Conservation (phyloP, 2,888 invertebrate species). For the Amphiduros pacificus region DNA sequence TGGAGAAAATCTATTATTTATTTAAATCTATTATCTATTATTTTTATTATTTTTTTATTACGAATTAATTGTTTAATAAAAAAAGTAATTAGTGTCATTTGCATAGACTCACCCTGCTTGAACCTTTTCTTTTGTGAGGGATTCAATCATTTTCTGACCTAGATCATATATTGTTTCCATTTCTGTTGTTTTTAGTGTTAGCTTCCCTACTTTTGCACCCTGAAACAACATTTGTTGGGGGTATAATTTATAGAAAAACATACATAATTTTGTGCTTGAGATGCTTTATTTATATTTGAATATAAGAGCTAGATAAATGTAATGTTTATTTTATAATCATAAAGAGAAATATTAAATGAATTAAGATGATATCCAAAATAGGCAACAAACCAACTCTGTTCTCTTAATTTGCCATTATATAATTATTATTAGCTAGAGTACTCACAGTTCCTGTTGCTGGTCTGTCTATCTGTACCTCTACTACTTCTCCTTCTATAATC, state of each 20-base stretch:
- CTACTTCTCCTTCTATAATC: conserved; percentile 98
- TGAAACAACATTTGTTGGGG: too few relatives aligned
- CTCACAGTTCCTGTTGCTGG: conserved; percentile 80
- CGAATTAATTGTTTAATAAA: not conserved
- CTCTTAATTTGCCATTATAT: too few relatives aligned
- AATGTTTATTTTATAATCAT: not conserved
- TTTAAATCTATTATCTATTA: too few relatives aligned
- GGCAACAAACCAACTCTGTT: too few relatives aligned
- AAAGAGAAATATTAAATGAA: too few relatives aligned
- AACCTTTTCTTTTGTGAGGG: conserved; percentile 91
- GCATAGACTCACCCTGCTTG: conserved; percentile 60
- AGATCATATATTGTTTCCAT: conserved; percentile 99
- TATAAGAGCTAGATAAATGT: not conserved
- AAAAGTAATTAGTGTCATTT: not conserved
- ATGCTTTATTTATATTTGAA: not conserved
- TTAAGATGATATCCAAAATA: too few relatives aligned
- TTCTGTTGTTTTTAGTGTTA: conserved; percentile 97
- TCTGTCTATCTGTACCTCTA: conserved; percentile 93
- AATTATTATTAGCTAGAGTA: too few relatives aligned
- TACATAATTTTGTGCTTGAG: too few relatives aligned
- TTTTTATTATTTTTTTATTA: too few relatives aligned
- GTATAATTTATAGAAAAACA: too few relatives aligned
- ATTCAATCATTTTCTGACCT: conserved; percentile 97
- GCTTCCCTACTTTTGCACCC: conserved; percentile 85
- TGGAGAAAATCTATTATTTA: too few relatives aligned